phyloP scores from a whole-genome alignment of 64 coral and sea anemone genomes.

The Orbicella faveolata region DNA sequence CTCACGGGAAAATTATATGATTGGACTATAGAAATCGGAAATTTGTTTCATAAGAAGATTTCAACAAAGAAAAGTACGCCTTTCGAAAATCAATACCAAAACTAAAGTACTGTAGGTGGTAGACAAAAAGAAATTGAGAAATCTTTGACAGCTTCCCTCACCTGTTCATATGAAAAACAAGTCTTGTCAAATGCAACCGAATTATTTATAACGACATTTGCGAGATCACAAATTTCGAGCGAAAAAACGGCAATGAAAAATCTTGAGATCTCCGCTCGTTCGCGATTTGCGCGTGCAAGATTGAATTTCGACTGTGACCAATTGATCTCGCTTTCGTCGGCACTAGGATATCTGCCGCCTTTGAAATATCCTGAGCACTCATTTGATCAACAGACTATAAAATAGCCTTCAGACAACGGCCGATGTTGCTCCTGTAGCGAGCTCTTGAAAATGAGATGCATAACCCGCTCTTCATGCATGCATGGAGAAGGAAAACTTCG shows the following conservation, averaged over 20 bases:
- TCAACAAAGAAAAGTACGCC: neutral
- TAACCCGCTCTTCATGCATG: neutral
- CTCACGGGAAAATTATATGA: neutral
- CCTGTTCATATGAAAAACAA: neutral
- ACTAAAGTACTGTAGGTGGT: neutral
- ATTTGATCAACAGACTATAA: conserved; percentile 23
- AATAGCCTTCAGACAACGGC: conserved; percentile 5
- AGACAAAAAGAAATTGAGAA: neutral
- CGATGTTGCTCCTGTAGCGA: neutral
- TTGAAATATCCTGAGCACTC: neutral
- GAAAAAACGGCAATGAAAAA: neutral
- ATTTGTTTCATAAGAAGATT: neutral
- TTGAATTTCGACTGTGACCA: neutral
- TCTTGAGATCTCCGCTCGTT: neutral
- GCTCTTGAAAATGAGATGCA: too few species aligned
- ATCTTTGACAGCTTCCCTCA: neutral
- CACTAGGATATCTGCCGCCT: neutral
- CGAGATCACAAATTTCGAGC: neutral
- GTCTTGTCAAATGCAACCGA: neutral
- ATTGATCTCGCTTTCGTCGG: neutral
- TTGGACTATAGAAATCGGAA: neutral
- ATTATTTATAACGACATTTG: neutral
- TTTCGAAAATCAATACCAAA: neutral
- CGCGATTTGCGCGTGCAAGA: neutral
- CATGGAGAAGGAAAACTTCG: neutral